Evolutionary conservation across 2,113 vertebrate genomes (phyloP).

Genomic region (pig (Sus scrofa)): DNA sequence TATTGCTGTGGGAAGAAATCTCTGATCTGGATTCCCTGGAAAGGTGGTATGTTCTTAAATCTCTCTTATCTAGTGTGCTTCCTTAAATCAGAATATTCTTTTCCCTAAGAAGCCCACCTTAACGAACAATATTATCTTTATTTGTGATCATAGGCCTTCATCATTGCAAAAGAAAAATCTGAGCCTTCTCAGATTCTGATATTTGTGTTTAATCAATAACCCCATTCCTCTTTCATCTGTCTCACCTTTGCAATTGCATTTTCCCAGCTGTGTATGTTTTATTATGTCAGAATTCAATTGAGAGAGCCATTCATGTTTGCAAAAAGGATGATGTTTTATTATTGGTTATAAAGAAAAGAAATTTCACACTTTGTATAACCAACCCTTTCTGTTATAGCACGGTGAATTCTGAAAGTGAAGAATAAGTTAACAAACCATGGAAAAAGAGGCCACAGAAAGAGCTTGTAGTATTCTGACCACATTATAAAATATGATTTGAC

Average conservation of each 20-base stretch:
- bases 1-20: not conserved
- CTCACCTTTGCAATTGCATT: conserved; percentile 55
- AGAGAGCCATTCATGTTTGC: conserved; percentile 85
- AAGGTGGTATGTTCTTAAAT: conserved; percentile 9
- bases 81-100: not conserved
- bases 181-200: conserved; percentile 56
- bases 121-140: conserved; percentile 61
- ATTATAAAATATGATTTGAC: conserved; percentile 35
- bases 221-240: conserved; percentile 52
- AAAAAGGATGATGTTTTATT: conserved; percentile 87
- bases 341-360: conserved; percentile 85
- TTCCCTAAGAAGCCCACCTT: not conserved
- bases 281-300: conserved; percentile 76
- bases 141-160: conserved; percentile 55
- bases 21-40: not conserved
- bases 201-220: conserved; percentile 77
- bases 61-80: conserved; percentile 5
- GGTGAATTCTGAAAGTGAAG: conserved; percentile 85
- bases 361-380: conserved; percentile 82
- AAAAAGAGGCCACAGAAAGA: conserved; percentile 82
- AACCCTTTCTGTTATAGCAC: conserved; percentile 77
- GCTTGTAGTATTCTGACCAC: conserved; percentile 73
- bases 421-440: conserved; percentile 66
- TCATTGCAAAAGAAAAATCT: conserved; percentile 16
- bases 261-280: conserved; percentile 68